Percentiles rank a stretch among this genome's conserved stretches.
These are phyloP conservation scores for Aramus guarauna DNA, from an alignment of 2,113 vertebrate species.

Conservation along the genomic window DNA sequence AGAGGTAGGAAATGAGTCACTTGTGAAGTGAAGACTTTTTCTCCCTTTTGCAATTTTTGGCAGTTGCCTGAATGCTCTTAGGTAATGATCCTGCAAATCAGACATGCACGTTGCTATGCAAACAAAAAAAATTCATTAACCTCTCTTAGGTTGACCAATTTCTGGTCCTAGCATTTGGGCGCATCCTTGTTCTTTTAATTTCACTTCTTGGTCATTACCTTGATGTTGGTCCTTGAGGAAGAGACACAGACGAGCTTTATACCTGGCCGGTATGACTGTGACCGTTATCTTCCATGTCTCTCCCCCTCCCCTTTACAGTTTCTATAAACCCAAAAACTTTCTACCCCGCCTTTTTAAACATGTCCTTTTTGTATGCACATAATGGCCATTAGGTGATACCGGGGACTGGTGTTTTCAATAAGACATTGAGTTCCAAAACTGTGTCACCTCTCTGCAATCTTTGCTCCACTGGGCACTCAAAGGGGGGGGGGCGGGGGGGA, in stretches of 20 bases:
- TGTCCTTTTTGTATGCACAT: background rate
- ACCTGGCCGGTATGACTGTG: background rate
- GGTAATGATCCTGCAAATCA: background rate
- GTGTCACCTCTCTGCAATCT: background rate
- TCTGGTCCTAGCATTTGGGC: background rate
- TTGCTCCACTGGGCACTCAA: background rate
- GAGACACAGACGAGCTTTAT: fast-evolving
- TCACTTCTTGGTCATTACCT: background rate
- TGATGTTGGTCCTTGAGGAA: background rate
- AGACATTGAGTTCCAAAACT: background rate
- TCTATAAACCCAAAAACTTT: background rate
- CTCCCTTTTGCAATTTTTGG: background rate
- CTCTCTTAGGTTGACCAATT: background rate
- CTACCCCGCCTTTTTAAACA: background rate
- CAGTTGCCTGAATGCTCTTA: background rate
- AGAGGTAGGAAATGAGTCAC: background rate
- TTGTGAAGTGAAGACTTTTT: background rate
- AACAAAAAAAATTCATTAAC: background rate
- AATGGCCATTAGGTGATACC: too few relatives aligned
- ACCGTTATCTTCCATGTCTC: background rate
- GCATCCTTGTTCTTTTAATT: background rate
- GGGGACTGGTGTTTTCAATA: background rate
- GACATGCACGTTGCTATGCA: background rate
- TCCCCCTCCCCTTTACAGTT: background rate
- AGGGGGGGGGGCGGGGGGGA: too few relatives aligned